Percentiles rank a stretch among this genome's conserved stretches.
Conservation (phyloP, 2,888 invertebrate species). For the Standfussiana lucernea region DNA sequence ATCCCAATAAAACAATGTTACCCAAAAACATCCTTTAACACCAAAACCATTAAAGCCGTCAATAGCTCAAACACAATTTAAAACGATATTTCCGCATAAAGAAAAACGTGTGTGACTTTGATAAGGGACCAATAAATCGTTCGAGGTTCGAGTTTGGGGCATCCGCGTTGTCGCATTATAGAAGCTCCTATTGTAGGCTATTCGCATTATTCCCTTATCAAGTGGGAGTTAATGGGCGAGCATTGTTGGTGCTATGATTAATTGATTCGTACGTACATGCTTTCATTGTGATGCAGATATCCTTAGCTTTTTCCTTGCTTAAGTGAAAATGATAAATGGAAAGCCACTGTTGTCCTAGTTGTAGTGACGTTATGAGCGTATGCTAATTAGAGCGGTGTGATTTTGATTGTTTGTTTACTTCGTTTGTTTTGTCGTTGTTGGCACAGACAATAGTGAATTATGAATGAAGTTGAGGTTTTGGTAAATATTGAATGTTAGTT, state of each 20-base stretch:
- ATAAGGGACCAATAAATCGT: conserved; percentile 86
- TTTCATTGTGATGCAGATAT: conserved; percentile 89
- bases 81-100: conserved; percentile 71
- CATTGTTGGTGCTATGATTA: conserved; percentile 89
- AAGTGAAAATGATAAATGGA: conserved; percentile 83
- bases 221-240: conserved; percentile 89
- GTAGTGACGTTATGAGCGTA: conserved; percentile 69
- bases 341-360: conserved; percentile 72
- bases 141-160: conserved; percentile 77
- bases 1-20: conserved; percentile 17
- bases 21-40: conserved; percentile 44
- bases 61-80: conserved; percentile 61
- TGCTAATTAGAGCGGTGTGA: conserved; percentile 76
- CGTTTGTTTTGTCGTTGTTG: conserved; percentile 63
- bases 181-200: conserved; percentile 84
- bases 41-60: conserved; percentile 55
- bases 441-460: conserved; percentile 70
- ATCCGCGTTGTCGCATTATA: conserved; percentile 84
- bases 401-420: conserved; percentile 68
- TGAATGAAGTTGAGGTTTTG: conserved; percentile 69
- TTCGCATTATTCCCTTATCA: conserved; percentile 89
- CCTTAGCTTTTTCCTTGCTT: conserved; percentile 85
- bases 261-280: conserved; percentile 86
- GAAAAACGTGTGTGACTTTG: conserved; percentile 82
- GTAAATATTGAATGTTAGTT: conserved; percentile 62